Base-by-base conservation (phyloP, 2,888 invertebrate genomes). In the Cremastinae sp. region DNA sequence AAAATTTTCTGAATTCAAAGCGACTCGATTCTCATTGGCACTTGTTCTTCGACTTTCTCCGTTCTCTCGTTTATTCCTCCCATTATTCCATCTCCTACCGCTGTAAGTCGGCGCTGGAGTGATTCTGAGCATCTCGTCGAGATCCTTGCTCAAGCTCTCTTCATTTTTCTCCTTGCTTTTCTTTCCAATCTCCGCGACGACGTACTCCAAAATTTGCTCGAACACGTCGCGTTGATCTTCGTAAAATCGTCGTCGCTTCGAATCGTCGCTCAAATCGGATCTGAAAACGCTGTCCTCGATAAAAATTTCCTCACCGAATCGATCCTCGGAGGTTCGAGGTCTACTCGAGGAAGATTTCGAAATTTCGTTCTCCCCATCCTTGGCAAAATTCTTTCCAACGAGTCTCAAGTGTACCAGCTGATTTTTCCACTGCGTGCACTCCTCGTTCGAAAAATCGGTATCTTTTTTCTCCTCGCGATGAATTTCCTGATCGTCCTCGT, bases 331-430 rank as follows among this genome's bases (percentile, higher is more conserved):
- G 2, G n/a, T 45, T 39, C 18, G 39, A 8, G 68, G 55, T 49
- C 51, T 51, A n/a, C n/a, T 62, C 75, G 12, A 7, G n/a, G 65
- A 18, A 9, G 14, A 69, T 74, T 18, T 58, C 62, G 56, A 5
- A 55, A 56, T 8, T 5, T n/a, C 14, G 3, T 5, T 20, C 9
- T 10, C 20, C n/a, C 22, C 9, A n/a, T 20, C 28, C 22, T 5
- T 51, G 35, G 65, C 70, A 41, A 61, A 47, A 58, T 68, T 79
- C 12, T 77, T 80, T 0, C 85, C 85, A 41, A 84, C 45, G 39
- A 89, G 53, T 75, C 89, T 81, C 35, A 89, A 81, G 71, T 88
- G 88, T 2, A 86, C 84, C 68, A 88, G 79, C 64, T 89, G 89
- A 1, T 73, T 83, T 64, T 82, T 81, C 89, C 89, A 89, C 72